Evolutionary conservation across 2,113 vertebrate genomes (phyloP).

Genomic region (Paralichthys olivaceus): DNA sequence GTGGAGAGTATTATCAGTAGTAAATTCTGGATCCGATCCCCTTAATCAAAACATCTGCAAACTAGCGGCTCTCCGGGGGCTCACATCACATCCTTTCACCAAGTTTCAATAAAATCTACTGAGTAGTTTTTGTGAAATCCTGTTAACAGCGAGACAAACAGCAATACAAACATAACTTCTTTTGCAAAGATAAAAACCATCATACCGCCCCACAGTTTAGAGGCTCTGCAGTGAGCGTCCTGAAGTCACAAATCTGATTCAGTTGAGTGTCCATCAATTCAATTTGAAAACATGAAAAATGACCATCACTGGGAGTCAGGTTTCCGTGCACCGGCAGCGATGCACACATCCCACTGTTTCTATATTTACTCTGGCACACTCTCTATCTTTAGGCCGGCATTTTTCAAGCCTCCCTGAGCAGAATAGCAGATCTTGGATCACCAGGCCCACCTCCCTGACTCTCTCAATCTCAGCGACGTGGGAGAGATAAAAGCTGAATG

Average conservation of each 20-base stretch:
- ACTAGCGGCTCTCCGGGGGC: too few relatives aligned
- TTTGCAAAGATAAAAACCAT: neutral
- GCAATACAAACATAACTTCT: too few relatives aligned
- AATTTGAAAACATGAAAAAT: conserved; percentile 25
- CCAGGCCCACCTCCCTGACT: neutral
- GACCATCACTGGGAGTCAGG: conserved; percentile 15
- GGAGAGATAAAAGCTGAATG: conserved; percentile 20
- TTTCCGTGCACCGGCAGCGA: conserved; percentile 14
- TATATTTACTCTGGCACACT: conserved; percentile 26
- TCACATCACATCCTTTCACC: too few relatives aligned
- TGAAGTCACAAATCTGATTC: conserved; percentile 4
- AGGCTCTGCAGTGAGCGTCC: neutral
- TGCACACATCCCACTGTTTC: conserved; percentile 26
- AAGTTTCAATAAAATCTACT: too few relatives aligned
- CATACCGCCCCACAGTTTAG: neutral
- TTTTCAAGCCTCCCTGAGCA: conserved; percentile 44
- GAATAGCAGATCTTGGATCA: conserved; percentile 29
- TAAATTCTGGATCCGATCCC: too few relatives aligned
- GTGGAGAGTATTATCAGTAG: too few relatives aligned
- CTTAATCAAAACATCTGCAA: too few relatives aligned
- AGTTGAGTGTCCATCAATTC: conserved; percentile 17
- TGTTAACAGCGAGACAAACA: too few relatives aligned
- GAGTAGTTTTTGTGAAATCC: too few relatives aligned
- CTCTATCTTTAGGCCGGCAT: conserved; percentile 29
- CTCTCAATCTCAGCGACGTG: neutral